Evolutionary conservation across 53 echinoderm and acorn worm species (phyloP).

Genomic region (Henricia sp.): DNA sequence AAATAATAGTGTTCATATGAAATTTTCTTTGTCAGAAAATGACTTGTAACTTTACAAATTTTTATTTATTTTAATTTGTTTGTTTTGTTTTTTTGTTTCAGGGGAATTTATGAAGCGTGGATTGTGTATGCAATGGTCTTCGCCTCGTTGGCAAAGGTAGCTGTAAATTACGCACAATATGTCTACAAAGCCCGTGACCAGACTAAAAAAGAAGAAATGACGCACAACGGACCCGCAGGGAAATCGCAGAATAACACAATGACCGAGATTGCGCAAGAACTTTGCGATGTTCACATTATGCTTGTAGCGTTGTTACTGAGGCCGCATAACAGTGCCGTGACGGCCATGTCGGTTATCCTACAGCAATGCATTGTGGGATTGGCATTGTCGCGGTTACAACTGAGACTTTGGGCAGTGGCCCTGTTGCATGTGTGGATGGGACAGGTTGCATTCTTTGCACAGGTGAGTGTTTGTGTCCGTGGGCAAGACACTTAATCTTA

Average conservation of each 20-base stretch:
- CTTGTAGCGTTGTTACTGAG: constrained; percentile 75
- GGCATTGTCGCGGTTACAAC: constrained; percentile 79
- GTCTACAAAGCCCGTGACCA: constrained; percentile 9
- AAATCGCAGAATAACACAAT: not conserved
- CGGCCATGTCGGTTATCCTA: constrained; percentile 79
- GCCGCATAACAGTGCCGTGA: constrained; percentile 87
- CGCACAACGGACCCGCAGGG: not conserved
- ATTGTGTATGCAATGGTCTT: constrained; percentile 72
- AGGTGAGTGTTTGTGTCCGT: constrained; percentile 69
- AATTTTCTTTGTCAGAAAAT: no score
- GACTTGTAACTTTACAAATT: not conserved
- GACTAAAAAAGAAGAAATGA: not conserved
- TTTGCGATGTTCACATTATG: constrained; percentile 68
- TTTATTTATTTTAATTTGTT: not conserved
- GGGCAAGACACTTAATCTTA: not conserved
- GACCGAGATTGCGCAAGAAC: constrained; percentile 11
- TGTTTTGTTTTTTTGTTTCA: constrained; percentile 46
- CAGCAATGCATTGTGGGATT: constrained; percentile 76
- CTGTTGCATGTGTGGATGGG: constrained; percentile 94
- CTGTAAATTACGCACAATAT: constrained; percentile 5
- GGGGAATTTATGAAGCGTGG: constrained; percentile 88
- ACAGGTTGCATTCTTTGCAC: constrained; percentile 88
- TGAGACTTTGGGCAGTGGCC: constrained; percentile 83
- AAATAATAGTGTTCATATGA: no score
- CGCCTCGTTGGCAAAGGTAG: constrained; percentile 26